These are phyloP conservation scores for Elysia chlorotica DNA, from an alignment of 1,140 invertebrate species.

Conservation along the genomic window DNA sequence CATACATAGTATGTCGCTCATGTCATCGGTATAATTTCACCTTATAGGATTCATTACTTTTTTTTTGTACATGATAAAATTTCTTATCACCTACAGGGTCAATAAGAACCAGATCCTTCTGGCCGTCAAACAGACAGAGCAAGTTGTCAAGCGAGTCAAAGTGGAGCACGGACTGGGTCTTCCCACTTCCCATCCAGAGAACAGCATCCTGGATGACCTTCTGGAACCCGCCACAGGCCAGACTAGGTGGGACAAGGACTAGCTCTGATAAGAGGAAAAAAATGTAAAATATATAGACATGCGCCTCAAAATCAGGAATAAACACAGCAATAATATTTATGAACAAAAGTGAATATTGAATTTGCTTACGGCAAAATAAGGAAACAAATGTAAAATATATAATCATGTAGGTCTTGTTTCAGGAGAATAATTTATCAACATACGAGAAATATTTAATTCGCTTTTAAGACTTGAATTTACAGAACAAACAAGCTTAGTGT, in stretches of 20 bases:
- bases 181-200: constrained; percentile 60
- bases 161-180: constrained; percentile 59
- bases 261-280: constrained; percentile 35
- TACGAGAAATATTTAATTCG: no score
- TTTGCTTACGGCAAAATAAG: neutral
- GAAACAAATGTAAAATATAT: neutral
- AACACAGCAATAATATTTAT: neutral
- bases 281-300: neutral
- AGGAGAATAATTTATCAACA: no score
- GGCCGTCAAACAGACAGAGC: constrained; percentile 56
- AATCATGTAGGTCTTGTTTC: no score
- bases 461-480: no score
- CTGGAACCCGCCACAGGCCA: constrained; percentile 53
- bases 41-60: no score
- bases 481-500: no score
- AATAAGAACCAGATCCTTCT: constrained; percentile 57
- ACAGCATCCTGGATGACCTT: constrained; percentile 39
- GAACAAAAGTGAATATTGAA: neutral
- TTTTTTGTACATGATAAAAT: neutral
- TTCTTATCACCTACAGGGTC: constrained; percentile 38
- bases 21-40: neutral
- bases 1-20: neutral
- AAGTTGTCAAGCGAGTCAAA: constrained; percentile 61
- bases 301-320: neutral
- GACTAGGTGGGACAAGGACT: constrained; percentile 40